phyloP scores from a whole-genome alignment of 2,113 vertebrate genomes.

The Notiomystis cincta region DNA sequence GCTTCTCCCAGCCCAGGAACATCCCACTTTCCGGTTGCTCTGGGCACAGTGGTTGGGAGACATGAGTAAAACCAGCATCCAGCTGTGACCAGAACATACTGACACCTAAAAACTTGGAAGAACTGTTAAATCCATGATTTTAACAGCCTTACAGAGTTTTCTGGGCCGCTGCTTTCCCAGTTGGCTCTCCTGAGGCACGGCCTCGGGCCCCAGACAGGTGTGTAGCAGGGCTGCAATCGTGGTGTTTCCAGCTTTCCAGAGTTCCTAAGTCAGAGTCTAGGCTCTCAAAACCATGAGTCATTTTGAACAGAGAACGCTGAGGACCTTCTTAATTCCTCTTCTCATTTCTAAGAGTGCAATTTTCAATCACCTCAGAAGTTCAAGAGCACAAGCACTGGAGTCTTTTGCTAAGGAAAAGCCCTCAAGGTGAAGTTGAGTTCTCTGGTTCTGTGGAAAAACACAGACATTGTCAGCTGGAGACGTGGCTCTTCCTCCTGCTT shows the following conservation, averaged over 20 bases:
- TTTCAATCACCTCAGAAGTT: background rate
- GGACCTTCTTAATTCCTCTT: background rate
- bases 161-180: background rate
- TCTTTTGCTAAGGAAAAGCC: background rate
- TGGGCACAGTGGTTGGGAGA: background rate
- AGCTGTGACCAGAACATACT: background rate
- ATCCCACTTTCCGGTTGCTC: background rate
- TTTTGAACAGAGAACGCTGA: background rate
- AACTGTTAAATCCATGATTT: background rate
- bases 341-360: background rate
- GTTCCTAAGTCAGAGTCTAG: background rate
- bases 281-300: background rate
- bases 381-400: background rate
- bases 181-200: rapidly evolving
- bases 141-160: background rate
- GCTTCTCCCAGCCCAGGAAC: background rate
- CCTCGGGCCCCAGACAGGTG: background rate
- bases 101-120: background rate
- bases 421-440: background rate
- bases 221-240: background rate
- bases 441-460: background rate
- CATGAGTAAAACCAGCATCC: background rate
- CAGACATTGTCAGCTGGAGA: background rate
- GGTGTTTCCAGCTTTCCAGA: background rate
- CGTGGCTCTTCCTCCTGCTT: background rate